Percentiles rank a stretch among this genome's conserved stretches.
These are phyloP conservation scores for Selenia dentaria DNA, from an alignment of 2,888 invertebrate species.

Conservation along the genomic window DNA sequence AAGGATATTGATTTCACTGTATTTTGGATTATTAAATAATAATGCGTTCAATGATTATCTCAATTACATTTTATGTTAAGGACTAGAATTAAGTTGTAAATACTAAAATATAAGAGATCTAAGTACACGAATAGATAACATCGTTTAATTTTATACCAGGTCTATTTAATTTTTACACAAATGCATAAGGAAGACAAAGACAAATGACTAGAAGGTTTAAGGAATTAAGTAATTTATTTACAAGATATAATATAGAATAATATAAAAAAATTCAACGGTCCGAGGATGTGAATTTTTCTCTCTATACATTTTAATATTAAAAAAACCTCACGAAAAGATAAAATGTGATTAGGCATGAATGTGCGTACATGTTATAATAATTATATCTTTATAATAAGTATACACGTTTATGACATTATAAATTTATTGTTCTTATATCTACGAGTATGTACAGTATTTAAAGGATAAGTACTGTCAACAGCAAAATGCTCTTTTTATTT, in stretches of 20 bases:
- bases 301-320: too few species aligned
- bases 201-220: conserved; percentile 9
- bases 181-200: conserved; percentile 27
- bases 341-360: too few species aligned
- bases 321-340: too few species aligned
- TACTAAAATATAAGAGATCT: conserved; percentile 32
- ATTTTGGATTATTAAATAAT: conserved; percentile 12
- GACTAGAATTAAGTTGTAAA: conserved; percentile 40
- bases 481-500: too few species aligned
- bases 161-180: conserved; percentile 2
- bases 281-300: too few species aligned
- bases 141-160: conserved; percentile 10
- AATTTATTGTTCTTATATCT: too few species aligned
- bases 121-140: conserved; percentile 12
- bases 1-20: conserved; percentile 10
- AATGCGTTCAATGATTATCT: conserved; percentile 8
- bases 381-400: too few species aligned
- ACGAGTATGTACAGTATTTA: too few species aligned
- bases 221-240: background rate
- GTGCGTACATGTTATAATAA: too few species aligned
- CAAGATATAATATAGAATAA: background rate
- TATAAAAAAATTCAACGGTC: too few species aligned
- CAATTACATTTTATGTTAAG: conserved; percentile 7
- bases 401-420: too few species aligned
- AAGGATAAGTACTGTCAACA: too few species aligned